Conservation (phyloP, 2,888 invertebrate genomes). For the Desoria tigrina region DNA sequence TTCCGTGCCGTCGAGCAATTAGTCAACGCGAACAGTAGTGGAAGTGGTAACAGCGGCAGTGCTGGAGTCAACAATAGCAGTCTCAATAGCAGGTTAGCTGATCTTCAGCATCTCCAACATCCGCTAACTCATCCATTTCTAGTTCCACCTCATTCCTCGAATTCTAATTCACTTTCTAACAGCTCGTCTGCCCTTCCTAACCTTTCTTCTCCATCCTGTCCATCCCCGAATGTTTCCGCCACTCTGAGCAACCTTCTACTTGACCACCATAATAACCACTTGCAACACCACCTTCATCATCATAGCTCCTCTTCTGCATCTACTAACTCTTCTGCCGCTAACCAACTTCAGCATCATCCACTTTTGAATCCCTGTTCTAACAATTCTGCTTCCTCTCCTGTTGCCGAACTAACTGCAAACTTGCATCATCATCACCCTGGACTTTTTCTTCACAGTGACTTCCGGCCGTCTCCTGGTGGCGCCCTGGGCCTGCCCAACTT, state of each 20-base stretch:
- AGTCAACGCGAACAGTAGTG: conserved; percentile 39
- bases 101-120: not conserved
- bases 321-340: not conserved
- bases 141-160: conserved; percentile 20
- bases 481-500: conserved; percentile 50
- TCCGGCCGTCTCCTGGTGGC: conserved; percentile 48
- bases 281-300: conserved; percentile 49
- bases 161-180: conserved; percentile 30
- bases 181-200: conserved; percentile 27
- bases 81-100: conserved; percentile 9
- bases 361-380: conserved; percentile 11
- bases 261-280: conserved; percentile 56
- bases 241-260: conserved; percentile 45
- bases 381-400: not conserved
- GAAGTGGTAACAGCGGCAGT: conserved; percentile 21
- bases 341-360: not conserved
- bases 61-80: not conserved
- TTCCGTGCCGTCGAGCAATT: conserved; percentile 52
- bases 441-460: conserved; percentile 53
- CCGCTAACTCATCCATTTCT: not conserved
- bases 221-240: conserved; percentile 6
- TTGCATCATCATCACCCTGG: conserved; percentile 42
- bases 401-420: not conserved
- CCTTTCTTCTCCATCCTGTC: conserved; percentile 51
- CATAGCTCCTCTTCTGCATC: conserved; percentile 55